phyloP scores from a whole-genome alignment of 2,113 vertebrate species.

The Xyrauchen texanus region DNA sequence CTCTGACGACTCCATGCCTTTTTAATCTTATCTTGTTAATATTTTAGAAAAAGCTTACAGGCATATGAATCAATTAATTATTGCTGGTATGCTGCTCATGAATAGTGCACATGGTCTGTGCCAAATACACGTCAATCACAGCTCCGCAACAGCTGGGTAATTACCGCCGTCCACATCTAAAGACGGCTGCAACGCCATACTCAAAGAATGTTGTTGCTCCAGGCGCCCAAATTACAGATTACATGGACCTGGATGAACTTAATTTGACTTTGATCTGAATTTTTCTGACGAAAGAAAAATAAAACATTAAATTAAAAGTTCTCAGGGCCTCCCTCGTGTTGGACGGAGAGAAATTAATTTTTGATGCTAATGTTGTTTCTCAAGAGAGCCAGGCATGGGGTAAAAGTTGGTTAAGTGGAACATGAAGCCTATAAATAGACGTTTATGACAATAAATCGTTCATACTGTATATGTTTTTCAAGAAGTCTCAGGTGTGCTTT shows the following conservation, averaged over 20 bases:
- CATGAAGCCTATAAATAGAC: background rate
- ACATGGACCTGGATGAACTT: constrained; percentile 69
- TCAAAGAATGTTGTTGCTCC: constrained; percentile 63
- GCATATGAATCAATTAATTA: constrained; percentile 75
- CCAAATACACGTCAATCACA: constrained; percentile 68
- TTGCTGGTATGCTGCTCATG: constrained; percentile 70
- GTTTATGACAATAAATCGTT: background rate
- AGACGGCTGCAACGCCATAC: constrained; percentile 39
- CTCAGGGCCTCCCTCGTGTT: constrained; percentile 19
- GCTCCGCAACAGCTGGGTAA: constrained; percentile 68
- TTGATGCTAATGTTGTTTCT: background rate
- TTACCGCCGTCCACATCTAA: constrained; percentile 60
- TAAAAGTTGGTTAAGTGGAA: background rate
- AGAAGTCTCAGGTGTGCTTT: too few species aligned
- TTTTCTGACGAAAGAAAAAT: constrained; percentile 32
- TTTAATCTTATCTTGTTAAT: constrained; percentile 69
- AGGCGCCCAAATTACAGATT: constrained; percentile 67
- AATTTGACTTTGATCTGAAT: constrained; percentile 71
- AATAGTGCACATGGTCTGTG: constrained; percentile 65
- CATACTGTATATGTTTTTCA: background rate
- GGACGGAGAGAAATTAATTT: constrained; percentile 38
- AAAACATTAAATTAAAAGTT: constrained; percentile 63
- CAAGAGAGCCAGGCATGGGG: background rate
- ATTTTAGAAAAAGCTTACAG: constrained; percentile 72
- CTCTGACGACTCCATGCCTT: constrained; percentile 50